Conservation (phyloP, 2,888 invertebrate genomes). For the Morpho helenor region DNA sequence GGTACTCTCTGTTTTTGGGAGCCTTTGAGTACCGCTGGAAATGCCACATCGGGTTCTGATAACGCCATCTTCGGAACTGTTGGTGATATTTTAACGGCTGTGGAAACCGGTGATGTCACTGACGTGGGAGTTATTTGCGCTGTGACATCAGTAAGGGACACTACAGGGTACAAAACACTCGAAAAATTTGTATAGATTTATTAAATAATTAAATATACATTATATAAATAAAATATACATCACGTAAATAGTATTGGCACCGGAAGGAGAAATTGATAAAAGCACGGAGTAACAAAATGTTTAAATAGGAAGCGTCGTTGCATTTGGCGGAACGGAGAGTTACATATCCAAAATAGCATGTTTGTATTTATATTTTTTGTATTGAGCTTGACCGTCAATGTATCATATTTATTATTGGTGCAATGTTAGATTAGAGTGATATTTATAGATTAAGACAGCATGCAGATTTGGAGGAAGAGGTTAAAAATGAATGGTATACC, state of each 20-base stretch:
- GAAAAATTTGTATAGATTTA: slow-evolving; percentile 46
- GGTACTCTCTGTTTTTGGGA: slow-evolving; percentile 87
- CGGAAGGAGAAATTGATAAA: slow-evolving; percentile 30
- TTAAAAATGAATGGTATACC: slow-evolving; percentile 54
- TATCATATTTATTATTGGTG: slow-evolving; percentile 69
- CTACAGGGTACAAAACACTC: slow-evolving; percentile 43
- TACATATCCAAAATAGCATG: slow-evolving; percentile 69
- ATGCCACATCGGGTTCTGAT: slow-evolving; percentile 79
- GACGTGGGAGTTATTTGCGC: slow-evolving; percentile 74
- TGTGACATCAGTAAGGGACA: slow-evolving; percentile 77
- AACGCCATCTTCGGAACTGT: slow-evolving; percentile 50
- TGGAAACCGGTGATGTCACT: slow-evolving; percentile 66
- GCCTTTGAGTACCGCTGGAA: slow-evolving; percentile 88
- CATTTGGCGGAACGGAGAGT: slow-evolving; percentile 33
- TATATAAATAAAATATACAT: slow-evolving; percentile 40
- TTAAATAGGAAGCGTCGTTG: slow-evolving; percentile 55
- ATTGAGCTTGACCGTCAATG: slow-evolving; percentile 72
- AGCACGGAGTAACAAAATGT: slow-evolving; percentile 39
- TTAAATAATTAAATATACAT: slow-evolving; percentile 46
- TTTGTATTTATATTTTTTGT: slow-evolving; percentile 75
- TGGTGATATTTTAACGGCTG: slow-evolving; percentile 54
- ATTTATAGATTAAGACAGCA: slow-evolving; percentile 41
- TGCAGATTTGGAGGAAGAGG: slow-evolving; percentile 46
- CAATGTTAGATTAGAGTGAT: slow-evolving; percentile 41
- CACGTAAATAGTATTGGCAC: slow-evolving; percentile 39